Conservation (phyloP, 2,113 vertebrate species). For the Laterallus jamaicensis region DNA sequence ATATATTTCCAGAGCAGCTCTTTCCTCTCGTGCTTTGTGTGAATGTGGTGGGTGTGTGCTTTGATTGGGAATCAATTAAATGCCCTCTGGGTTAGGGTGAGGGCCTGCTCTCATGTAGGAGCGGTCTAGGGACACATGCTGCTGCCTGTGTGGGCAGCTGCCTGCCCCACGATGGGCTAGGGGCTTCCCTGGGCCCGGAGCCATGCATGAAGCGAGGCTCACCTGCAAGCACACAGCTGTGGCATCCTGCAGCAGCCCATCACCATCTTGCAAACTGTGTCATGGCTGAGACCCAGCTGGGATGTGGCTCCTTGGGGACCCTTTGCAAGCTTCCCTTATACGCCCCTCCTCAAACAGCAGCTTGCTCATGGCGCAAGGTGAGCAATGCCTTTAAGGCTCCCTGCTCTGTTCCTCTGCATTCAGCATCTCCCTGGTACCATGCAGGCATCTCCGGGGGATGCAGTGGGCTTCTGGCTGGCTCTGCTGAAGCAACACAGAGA, state of each 20-base stretch:
- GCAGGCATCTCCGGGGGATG: background rate
- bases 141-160: background rate
- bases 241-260: background rate
- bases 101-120: background rate
- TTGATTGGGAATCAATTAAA: conserved; percentile 6
- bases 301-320: background rate
- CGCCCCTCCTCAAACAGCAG: background rate
- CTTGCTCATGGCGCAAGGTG: background rate
- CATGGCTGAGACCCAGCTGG: background rate
- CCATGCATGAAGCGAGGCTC: background rate
- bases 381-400: background rate
- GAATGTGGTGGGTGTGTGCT: background rate
- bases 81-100: background rate
- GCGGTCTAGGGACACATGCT: accelerated
- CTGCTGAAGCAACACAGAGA: background rate
- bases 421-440: background rate
- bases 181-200: background rate
- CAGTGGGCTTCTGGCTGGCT: background rate
- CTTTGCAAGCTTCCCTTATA: background rate
- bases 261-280: background rate
- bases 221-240: background rate
- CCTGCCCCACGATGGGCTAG: background rate
- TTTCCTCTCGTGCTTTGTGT: background rate
- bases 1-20: conserved; percentile 40
- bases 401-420: background rate